phyloP scores from a whole-genome alignment of 2,888 invertebrate genomes.

The Amphipyra tragopoginis region DNA sequence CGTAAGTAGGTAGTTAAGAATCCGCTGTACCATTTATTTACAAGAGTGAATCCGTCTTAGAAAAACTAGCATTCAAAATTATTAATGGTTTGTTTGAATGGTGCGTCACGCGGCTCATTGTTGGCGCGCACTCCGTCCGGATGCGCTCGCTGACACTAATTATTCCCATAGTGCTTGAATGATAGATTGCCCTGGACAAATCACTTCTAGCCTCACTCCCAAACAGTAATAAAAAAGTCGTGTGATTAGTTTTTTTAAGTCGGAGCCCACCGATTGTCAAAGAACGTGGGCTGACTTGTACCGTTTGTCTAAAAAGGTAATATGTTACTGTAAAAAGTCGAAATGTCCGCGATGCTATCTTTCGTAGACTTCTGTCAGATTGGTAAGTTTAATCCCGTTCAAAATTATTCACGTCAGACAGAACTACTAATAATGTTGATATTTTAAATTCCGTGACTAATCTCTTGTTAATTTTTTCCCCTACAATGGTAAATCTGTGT shows the following conservation, averaged over 20 bases:
- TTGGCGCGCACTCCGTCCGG: conserved; percentile 85
- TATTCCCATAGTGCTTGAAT: conserved; percentile 89
- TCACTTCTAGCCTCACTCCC: conserved; percentile 84
- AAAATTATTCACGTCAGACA: conserved; percentile 70
- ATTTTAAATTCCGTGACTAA: conserved; percentile 53
- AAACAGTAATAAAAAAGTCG: conserved; percentile 83
- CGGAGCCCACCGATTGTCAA: conserved; percentile 76
- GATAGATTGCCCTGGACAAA: conserved; percentile 89
- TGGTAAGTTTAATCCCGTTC: conserved; percentile 75
- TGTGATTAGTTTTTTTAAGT: conserved; percentile 83
- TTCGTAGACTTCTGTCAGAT: conserved; percentile 76
- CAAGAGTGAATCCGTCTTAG: conserved; percentile 86
- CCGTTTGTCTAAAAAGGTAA: conserved; percentile 79
- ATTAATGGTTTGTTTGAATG: conserved; percentile 90
- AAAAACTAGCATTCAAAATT: conserved; percentile 88
- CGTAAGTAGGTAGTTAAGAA: conserved; percentile 88
- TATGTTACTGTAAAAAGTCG: conserved; percentile 76
- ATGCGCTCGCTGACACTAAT: conserved; percentile 89
- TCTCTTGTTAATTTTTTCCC: conserved; percentile 57
- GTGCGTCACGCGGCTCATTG: conserved; percentile 86
- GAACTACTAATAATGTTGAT: conserved; percentile 49
- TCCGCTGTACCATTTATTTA: conserved; percentile 87
- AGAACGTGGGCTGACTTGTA: conserved; percentile 77
- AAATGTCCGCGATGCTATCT: conserved; percentile 75
- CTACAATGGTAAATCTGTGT: conserved; percentile 34